These are phyloP conservation scores for Eurytoma californica DNA, from an alignment of 2,888 invertebrate genomes.

Conservation along the genomic window DNA sequence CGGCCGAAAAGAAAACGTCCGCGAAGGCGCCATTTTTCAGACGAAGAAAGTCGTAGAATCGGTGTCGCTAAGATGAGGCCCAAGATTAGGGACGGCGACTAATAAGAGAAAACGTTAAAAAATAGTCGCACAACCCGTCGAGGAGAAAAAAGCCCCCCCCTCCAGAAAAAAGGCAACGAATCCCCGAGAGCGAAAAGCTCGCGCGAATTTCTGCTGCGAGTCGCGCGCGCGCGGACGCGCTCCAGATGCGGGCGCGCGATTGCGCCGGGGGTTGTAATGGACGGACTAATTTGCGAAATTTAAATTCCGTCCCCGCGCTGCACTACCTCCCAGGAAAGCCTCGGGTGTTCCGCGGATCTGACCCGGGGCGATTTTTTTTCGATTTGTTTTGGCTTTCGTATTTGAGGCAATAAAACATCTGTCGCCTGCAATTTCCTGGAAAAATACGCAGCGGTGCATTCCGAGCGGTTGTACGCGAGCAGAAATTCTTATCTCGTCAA, in stretches of 20 bases:
- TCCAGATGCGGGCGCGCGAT: slow-evolving; percentile 25
- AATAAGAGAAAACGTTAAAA: slow-evolving; percentile 45
- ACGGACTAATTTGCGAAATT: slow-evolving; percentile 74
- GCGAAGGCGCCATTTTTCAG: slow-evolving; percentile 1
- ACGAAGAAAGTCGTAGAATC: slow-evolving; percentile 13
- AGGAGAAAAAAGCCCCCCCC: not conserved
- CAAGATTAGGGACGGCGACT: slow-evolving; percentile 27
- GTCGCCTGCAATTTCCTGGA: slow-evolving; percentile 46
- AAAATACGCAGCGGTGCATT: slow-evolving; percentile 26
- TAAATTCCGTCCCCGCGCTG: slow-evolving; percentile 70
- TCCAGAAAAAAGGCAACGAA: no score
- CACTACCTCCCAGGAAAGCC: slow-evolving; percentile 51
- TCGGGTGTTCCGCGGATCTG: slow-evolving; percentile 21
- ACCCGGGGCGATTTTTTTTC: not conserved
- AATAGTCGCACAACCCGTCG: slow-evolving; percentile 28
- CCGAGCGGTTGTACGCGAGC: slow-evolving; percentile 2
- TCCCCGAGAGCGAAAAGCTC: no score
- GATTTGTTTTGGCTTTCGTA: not conserved
- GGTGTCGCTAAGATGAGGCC: slow-evolving; percentile 6
- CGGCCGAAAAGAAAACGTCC: not conserved
- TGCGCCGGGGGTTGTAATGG: slow-evolving; percentile 71
- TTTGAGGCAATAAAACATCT: slow-evolving; percentile 39
- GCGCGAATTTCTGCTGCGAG: no score
- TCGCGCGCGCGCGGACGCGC: no score
- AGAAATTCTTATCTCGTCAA: slow-evolving; percentile 14